phyloP scores from a whole-genome alignment of 2,888 invertebrate genomes.

The Fragum fragum region DNA sequence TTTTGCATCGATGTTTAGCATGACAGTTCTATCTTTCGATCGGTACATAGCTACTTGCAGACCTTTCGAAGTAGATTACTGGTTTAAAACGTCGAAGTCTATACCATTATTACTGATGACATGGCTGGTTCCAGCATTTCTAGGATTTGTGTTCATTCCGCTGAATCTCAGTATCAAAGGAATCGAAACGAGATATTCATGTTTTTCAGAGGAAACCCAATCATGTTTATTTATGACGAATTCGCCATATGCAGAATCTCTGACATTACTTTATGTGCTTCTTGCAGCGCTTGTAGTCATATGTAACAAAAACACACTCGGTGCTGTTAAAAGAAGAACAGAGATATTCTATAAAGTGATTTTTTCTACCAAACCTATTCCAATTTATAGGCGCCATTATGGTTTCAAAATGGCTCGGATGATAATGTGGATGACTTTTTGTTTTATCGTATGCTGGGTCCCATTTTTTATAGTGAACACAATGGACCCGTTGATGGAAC shows the following conservation, averaged over 20 bases:
- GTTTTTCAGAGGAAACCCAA: conserved; percentile 19
- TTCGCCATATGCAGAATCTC: conserved; percentile 22
- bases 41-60: conserved; percentile 81
- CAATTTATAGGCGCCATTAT: conserved; percentile 76
- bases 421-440: conserved; percentile 51
- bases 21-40: conserved; percentile 80
- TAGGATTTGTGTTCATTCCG: conserved; percentile 81
- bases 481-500: conserved; percentile 79
- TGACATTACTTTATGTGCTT: conserved; percentile 64
- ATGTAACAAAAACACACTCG: conserved; percentile 78
- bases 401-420: conserved; percentile 83
- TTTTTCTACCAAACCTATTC: conserved; percentile 70
- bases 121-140: conserved; percentile 79
- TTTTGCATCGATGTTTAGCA: conserved; percentile 79
- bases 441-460: conserved; percentile 89
- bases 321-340: conserved; percentile 76
- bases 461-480: conserved; percentile 87
- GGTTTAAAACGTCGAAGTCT: conserved; percentile 71
- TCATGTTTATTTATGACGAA: conserved; percentile 41
- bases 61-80: conserved; percentile 79
- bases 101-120: conserved; percentile 70
- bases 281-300: conserved; percentile 79
- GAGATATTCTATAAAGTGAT: conserved; percentile 77
- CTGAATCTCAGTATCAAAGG: conserved; percentile 41
- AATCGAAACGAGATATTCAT: conserved; percentile 10